A percentile compares a stretch with the other conserved stretches of the same genome.
Evolutionary conservation across 2,888 invertebrate species (phyloP).

Genomic region (Parasteatoda lunata): DNA sequence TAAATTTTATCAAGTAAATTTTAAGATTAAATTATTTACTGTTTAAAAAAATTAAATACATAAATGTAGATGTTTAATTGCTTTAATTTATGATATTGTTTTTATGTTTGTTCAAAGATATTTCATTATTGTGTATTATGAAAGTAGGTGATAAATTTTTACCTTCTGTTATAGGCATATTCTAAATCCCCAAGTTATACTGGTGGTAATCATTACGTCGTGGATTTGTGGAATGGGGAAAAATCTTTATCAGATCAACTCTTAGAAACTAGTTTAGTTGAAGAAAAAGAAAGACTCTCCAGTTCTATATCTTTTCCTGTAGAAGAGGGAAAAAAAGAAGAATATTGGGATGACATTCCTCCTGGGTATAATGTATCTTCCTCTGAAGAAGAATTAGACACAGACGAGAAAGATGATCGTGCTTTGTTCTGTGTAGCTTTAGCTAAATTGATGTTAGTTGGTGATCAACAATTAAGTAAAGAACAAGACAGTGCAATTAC

Average conservation of each 20-base stretch:
- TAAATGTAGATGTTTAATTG: background rate
- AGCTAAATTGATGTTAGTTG: constrained; percentile 4
- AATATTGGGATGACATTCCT: constrained; percentile 8
- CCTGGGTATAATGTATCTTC: constrained; percentile 11
- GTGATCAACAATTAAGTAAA: background rate
- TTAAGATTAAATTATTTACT: no score
- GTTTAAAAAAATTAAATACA: background rate
- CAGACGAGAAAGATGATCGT: constrained; percentile 5
- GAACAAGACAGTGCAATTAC: no score
- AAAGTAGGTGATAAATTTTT: background rate
- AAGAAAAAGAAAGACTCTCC: constrained; percentile 12
- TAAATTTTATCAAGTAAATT: no score
- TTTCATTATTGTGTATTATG: background rate
- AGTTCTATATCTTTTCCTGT: background rate
- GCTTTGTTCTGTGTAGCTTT: constrained; percentile 9
- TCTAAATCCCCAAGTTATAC: constrained; percentile 31
- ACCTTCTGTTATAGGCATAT: constrained; percentile 30
- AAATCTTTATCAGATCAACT: constrained; percentile 47
- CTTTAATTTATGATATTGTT: background rate
- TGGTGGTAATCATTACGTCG: constrained; percentile 42
- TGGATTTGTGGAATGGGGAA: constrained; percentile 45
- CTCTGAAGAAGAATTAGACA: constrained; percentile 18
- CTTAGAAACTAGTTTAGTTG: constrained; percentile 37
- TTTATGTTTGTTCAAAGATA: background rate
- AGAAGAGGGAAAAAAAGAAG: constrained; percentile 3